These are phyloP conservation scores for Polypterus senegalus DNA, from an alignment of 2,113 vertebrate genomes.

Conservation along the genomic window DNA sequence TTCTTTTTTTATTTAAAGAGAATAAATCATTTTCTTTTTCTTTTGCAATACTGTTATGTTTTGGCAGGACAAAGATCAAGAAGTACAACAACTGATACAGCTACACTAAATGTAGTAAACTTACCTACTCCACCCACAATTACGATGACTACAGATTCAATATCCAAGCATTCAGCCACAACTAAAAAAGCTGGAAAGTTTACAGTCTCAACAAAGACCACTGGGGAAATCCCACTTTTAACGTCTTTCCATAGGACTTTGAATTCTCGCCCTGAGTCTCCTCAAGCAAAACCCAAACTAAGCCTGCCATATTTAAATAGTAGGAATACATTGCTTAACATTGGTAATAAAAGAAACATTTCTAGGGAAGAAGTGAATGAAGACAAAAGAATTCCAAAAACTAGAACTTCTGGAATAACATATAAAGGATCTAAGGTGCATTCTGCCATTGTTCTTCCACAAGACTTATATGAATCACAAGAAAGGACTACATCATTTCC, in stretches of 20 bases:
- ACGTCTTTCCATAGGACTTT: neutral
- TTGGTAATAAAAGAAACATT: constrained; percentile 18
- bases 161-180: constrained; percentile 14
- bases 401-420: constrained; percentile 17
- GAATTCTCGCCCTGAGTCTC: neutral
- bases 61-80: no score
- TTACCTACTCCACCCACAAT: neutral
- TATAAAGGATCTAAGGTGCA: constrained; percentile 17
- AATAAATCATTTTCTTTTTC: no score
- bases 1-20: no score
- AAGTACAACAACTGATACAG: no score
- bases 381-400: constrained; percentile 22
- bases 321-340: constrained; percentile 17
- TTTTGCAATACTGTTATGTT: no score
- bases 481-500: constrained; percentile 11
- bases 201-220: constrained; percentile 4
- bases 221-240: constrained; percentile 15
- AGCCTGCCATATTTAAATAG: constrained; percentile 2
- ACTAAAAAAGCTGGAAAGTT: constrained; percentile 12
- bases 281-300: neutral
- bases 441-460: constrained; percentile 17
- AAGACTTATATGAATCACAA: constrained; percentile 20
- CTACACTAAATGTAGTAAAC: no score
- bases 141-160: constrained; percentile 7
- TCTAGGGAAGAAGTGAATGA: constrained; percentile 6